These are phyloP conservation scores for Pectinophora gossypiella DNA, from an alignment of 1,140 invertebrate genomes.

Conservation along the genomic window DNA sequence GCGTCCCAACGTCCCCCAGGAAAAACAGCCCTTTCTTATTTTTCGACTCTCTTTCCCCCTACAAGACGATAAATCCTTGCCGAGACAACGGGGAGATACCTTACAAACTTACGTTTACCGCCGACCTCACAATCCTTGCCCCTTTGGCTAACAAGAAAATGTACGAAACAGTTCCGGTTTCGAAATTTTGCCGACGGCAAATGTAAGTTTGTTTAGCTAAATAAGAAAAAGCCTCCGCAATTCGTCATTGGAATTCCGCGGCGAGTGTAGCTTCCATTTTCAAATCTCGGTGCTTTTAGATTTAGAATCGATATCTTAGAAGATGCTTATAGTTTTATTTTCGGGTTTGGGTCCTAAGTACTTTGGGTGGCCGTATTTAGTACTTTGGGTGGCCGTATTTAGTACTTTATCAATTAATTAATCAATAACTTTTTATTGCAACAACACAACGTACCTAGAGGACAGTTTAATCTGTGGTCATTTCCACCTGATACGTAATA, in stretches of 20 bases:
- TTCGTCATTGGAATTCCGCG: conserved; percentile 71
- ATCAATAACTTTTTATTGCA: too few species aligned
- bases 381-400: too few species aligned
- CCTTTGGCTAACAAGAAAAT: too few species aligned
- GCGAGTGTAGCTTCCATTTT: conserved; percentile 50
- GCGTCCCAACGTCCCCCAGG: conserved; percentile 40
- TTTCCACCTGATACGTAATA: too few species aligned
- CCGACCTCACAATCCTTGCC: too few species aligned
- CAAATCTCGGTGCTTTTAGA: conserved; percentile 32
- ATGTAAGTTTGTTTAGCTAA: conserved; percentile 32
- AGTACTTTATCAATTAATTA: too few species aligned
- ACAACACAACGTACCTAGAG: too few species aligned
- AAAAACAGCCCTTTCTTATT: conserved; percentile 74
- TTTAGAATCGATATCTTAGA: conserved; percentile 25
- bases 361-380: too few species aligned
- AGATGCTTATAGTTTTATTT: too few species aligned
- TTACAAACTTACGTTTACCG: conserved; percentile 28
- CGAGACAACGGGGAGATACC: conserved; percentile 64
- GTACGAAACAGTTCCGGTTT: neutral
- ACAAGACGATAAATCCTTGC: conserved; percentile 70
- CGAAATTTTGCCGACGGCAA: conserved; percentile 11
- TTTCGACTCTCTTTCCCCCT: conserved; percentile 57
- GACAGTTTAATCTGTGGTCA: too few species aligned
- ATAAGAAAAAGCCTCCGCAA: conserved; percentile 68
- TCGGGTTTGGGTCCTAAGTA: too few species aligned